Conservation (phyloP, 2,888 invertebrate species). For the Calameuta pallipes region DNA sequence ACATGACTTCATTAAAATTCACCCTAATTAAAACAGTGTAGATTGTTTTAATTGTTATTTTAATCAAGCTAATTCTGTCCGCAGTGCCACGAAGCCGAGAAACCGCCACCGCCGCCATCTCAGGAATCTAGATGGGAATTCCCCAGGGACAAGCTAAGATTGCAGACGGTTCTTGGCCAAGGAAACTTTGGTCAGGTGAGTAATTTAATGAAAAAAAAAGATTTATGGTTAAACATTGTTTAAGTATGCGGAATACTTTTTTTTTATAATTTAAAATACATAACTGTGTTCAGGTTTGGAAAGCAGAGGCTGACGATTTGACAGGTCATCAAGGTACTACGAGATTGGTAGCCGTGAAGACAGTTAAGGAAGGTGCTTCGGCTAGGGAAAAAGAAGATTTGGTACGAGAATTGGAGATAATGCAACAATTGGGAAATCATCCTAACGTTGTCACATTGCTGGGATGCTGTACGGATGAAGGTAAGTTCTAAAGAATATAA, state of each 20-base stretch:
- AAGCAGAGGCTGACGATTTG: conserved; percentile 85
- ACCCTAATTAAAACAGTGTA: not conserved
- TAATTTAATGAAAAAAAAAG: not conserved
- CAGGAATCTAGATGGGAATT: conserved; percentile 80
- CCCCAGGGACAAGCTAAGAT: conserved; percentile 79
- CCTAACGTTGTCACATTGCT: conserved; percentile 84
- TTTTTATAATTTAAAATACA: not conserved
- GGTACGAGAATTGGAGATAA: conserved; percentile 78
- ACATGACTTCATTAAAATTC: not conserved
- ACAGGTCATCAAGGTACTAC: conserved; percentile 82
- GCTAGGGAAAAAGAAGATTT: conserved; percentile 83
- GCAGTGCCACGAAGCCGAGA: conserved; percentile 68
- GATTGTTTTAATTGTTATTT: not conserved
- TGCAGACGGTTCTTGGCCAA: conserved; percentile 84
- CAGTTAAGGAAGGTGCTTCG: conserved; percentile 81
- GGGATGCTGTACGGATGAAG: conserved; percentile 86
- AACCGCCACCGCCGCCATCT: conserved; percentile 70
- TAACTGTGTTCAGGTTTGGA: conserved; percentile 75
- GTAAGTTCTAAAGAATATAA: conserved; percentile 63
- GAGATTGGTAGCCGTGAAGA: conserved; percentile 86
- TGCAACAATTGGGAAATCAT: conserved; percentile 86
- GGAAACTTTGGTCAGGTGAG: conserved; percentile 85
- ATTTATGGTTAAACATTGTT: not conserved
- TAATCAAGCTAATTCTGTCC: not conserved
- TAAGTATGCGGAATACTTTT: not conserved